Base-by-base conservation (phyloP, 2,888 invertebrate genomes). In the Pecten maximus region DNA sequence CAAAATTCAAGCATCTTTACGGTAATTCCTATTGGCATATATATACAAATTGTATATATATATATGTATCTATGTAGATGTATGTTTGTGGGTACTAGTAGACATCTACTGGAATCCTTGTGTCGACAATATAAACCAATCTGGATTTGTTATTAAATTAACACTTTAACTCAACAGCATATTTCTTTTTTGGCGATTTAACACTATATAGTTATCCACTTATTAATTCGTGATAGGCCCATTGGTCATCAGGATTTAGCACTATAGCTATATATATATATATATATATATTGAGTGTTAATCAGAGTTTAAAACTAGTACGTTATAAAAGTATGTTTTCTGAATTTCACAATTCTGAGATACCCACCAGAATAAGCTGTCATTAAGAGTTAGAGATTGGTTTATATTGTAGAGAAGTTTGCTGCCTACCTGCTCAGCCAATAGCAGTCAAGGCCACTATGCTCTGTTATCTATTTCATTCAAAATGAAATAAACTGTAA, bases 21-120 rank as follows among this genome's bases (percentile, higher is more conserved):
- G 74, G 74, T 74, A 74, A 54, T 74, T 74, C 74, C 74, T 74
- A 74, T 74, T 74, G 74, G 74, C 74, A 74, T 74, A 74, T 74
- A 74, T 74, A n/a, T n/a, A n/a, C n/a, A n/a, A n/a, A n/a, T n/a
- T n/a, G n/a, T 44, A 44, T 44, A 74, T 74, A 23, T 74, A 74
- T 74, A 35, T 54, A 54, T 54, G 50, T 54, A 54, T 19, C 50
- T 54, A 44, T 44, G 50, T 74, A 74, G 74, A 74, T 74, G 74
- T 74, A 74, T 74, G 74, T 74, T 74, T 74, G 74, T 28, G 6
- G 74, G 35, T 74, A 28, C 74, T 74, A 74, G 74, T 74, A 74
- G 8, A 35, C 35, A 28, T 74, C 35, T 74, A 74, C 74, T 74
- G 35, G 74, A 2, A 74, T 74, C 74, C 10, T 28, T 35, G 35